A percentile compares a stretch with the other conserved stretches of the same genome.
phyloP scores from a whole-genome alignment of 2,797 vertebrate genomes.

The Coluber constrictor region DNA sequence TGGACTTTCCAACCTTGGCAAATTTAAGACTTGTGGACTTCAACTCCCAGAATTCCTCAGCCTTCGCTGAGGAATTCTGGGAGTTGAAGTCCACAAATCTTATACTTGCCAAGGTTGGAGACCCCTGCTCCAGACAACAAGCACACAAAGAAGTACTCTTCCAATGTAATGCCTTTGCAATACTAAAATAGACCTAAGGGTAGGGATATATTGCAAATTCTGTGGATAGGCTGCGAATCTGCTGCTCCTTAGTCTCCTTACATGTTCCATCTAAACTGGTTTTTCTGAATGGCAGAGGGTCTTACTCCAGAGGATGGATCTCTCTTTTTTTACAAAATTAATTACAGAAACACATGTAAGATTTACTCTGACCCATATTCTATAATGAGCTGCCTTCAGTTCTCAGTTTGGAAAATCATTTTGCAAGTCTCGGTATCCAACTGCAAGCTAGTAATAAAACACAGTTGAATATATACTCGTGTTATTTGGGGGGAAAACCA shows the following conservation, averaged over 20 bases:
- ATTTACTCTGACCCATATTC: not conserved
- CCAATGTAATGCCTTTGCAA: not conserved
- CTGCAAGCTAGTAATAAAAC: not conserved
- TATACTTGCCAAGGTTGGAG: too few relatives aligned
- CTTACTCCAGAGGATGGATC: not conserved
- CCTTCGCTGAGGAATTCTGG: too few relatives aligned
- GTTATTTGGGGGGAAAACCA: not conserved
- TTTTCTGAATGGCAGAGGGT: not conserved
- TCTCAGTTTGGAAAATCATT: not conserved
- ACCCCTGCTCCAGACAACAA: not conserved
- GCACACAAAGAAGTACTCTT: not conserved
- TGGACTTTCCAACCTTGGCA: too few relatives aligned
- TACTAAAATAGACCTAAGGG: not conserved
- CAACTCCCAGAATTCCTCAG: too few relatives aligned
- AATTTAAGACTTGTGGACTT: too few relatives aligned
- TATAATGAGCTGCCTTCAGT: not conserved
- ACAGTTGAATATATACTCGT: not conserved
- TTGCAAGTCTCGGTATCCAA: not conserved
- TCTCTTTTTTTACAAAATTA: not conserved
- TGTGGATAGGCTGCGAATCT: not conserved
- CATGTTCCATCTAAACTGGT: not conserved
- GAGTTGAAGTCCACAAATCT: too few relatives aligned
- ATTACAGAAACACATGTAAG: not conserved
- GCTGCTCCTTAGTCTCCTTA: not conserved
- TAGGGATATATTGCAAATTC: not conserved